A percentile compares a stretch with the other conserved stretches of the same genome.
Evolutionary conservation across 64 coral and sea anemone genomes (phyloP).

Genomic region (Pocillopora verrucosa): DNA sequence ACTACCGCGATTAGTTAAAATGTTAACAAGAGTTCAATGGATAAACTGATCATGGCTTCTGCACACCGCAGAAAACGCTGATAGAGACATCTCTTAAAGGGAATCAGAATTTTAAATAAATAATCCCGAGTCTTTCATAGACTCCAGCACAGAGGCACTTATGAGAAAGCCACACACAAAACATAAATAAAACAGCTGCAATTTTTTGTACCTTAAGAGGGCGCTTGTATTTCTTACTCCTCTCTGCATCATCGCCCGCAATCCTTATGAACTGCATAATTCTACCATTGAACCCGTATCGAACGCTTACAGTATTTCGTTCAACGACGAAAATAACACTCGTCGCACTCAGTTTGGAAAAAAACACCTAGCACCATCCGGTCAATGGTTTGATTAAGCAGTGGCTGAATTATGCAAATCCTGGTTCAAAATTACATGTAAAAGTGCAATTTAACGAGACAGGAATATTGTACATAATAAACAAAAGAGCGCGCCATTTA

Average conservation of each 20-base stretch:
- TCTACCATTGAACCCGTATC: not conserved
- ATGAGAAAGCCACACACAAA: not conserved
- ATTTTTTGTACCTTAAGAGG: slow-evolving; percentile 5
- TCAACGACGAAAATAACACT: not conserved
- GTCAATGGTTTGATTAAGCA: not conserved
- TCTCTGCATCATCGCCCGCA: slow-evolving; percentile 23
- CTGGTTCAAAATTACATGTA: not conserved
- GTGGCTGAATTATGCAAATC: slow-evolving; percentile 34
- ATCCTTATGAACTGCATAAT: slow-evolving; percentile 44
- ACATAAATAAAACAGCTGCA: not conserved
- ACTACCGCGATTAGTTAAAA: too few relatives aligned
- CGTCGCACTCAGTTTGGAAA: not conserved
- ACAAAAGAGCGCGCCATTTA: not conserved
- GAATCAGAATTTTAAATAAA: not conserved
- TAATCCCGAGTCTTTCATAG: not conserved
- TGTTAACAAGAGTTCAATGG: too few relatives aligned
- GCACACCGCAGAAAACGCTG: not conserved
- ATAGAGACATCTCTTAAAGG: not conserved
- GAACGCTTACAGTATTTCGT: not conserved
- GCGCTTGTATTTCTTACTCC: slow-evolving; percentile 1
- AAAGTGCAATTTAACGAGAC: slow-evolving; percentile 37
- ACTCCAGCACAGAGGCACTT: not conserved
- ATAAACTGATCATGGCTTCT: not conserved
- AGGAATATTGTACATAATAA: slow-evolving; percentile 28
- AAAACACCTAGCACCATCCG: not conserved